phyloP scores from a whole-genome alignment of 2,888 invertebrate species.

The Oscheius sp. region DNA sequence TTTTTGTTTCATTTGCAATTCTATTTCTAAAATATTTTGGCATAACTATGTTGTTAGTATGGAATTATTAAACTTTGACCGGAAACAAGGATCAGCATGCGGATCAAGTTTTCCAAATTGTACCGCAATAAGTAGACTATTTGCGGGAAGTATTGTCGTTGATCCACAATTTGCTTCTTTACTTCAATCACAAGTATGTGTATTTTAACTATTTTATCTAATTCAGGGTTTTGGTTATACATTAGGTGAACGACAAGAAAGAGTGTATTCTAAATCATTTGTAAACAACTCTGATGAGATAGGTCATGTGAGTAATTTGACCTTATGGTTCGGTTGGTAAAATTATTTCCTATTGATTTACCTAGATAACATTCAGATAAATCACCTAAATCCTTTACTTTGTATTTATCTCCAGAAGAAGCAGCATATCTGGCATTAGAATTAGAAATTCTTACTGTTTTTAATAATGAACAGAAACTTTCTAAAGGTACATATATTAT shows the following conservation, averaged over 20 bases:
- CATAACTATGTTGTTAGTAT: background rate
- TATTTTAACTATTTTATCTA: background rate
- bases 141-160: background rate
- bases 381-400: background rate
- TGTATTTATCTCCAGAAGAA: constrained; percentile 21
- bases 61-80: background rate
- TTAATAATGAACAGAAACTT: background rate
- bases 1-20: background rate
- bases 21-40: background rate
- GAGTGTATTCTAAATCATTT: background rate
- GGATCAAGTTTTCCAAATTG: no score
- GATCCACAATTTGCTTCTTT: background rate
- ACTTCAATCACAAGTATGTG: background rate
- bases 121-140: background rate
- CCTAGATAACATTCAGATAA: background rate
- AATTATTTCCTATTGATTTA: background rate
- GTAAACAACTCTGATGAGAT: background rate
- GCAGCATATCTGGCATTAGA: constrained; percentile 14
- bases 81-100: background rate
- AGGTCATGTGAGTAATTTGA: background rate
- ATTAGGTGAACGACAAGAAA: constrained; percentile 28
- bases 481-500: background rate
- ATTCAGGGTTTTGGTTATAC: constrained; percentile 18
- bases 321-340: background rate
- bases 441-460: constrained; percentile 1